Evolutionary conservation across 35 echinoderm and acorn worm genomes (phyloP).

Genomic region (Acanthaster planci): DNA sequence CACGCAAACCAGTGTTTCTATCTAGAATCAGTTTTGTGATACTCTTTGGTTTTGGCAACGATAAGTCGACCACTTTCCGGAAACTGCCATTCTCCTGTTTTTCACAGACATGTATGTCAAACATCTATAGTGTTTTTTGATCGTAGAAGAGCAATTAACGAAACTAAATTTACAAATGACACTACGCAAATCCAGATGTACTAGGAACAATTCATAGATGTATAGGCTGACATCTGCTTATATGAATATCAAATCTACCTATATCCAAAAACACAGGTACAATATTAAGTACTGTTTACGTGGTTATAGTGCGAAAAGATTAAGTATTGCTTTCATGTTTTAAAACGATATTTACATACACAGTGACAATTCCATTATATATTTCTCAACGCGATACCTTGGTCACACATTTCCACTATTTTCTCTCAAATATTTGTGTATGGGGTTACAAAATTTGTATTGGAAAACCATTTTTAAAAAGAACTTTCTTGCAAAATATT

Average conservation of each 20-base stretch:
- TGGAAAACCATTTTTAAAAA: not conserved
- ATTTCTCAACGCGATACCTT: not conserved
- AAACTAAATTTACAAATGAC: no score
- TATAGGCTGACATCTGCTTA: not conserved
- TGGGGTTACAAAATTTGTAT: not conserved
- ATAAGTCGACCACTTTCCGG: no score
- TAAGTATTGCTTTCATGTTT: constrained; percentile 5
- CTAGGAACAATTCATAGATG: not conserved
- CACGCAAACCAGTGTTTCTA: no score
- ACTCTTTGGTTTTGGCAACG: no score
- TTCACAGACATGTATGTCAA: no score
- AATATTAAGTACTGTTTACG: constrained; percentile 2
- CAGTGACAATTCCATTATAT: constrained; percentile 13
- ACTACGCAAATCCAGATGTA: no score
- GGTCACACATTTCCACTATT: not conserved
- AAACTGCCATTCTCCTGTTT: no score
- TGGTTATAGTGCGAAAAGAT: constrained; percentile 6
- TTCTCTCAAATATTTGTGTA: not conserved
- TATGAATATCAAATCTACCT: constrained; percentile 18
- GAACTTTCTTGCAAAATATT: not conserved
- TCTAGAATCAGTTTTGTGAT: no score
- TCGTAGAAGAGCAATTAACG: no score
- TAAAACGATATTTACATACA: constrained; percentile 15
- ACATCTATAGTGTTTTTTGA: no score
- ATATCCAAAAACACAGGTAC: not conserved